Evolutionary conservation across 2,888 invertebrate genomes (phyloP).

Genomic region (Cheilosia scutellata): DNA sequence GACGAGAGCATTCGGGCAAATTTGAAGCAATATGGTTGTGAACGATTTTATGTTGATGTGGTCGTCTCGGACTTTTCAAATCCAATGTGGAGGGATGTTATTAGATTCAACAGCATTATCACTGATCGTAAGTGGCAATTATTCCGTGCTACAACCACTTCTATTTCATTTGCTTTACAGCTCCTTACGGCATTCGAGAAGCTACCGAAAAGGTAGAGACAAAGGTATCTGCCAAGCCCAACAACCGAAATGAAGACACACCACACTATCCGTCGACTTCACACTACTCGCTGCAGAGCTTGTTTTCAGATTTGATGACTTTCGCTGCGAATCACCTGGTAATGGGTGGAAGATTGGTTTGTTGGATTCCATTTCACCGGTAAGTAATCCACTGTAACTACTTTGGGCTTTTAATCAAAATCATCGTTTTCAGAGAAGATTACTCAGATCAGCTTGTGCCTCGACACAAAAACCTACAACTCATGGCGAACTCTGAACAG

Average conservation of each 20-base stretch:
- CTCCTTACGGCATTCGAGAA: conserved; percentile 99
- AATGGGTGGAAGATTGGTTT: conserved; percentile 93
- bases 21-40: conserved; percentile 93
- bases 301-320: conserved; percentile 93
- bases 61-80: conserved; percentile 96
- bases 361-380: conserved; percentile 97
- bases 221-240: conserved; percentile 84
- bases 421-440: conserved; percentile 86
- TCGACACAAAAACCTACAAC: conserved; percentile 89
- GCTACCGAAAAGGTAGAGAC: conserved; percentile 91
- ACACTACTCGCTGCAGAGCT: conserved; percentile 92
- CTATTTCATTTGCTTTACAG: conserved; percentile 85
- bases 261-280: conserved; percentile 94
- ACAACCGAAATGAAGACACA: conserved; percentile 87
- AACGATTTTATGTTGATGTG: conserved; percentile 92
- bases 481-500: conserved; percentile 96
- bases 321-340: conserved; percentile 92
- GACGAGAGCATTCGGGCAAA: conserved; percentile 96
- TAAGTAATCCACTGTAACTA: conserved; percentile 79
- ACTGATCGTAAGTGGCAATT: conserved; percentile 93
- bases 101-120: conserved; percentile 95
- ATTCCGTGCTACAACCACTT: neutral
- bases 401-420: conserved; percentile 37
- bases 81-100: conserved; percentile 89
- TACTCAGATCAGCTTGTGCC: conserved; percentile 91